phyloP scores from a whole-genome alignment of 2,797 vertebrate genomes.

The Balearica regulorum region DNA sequence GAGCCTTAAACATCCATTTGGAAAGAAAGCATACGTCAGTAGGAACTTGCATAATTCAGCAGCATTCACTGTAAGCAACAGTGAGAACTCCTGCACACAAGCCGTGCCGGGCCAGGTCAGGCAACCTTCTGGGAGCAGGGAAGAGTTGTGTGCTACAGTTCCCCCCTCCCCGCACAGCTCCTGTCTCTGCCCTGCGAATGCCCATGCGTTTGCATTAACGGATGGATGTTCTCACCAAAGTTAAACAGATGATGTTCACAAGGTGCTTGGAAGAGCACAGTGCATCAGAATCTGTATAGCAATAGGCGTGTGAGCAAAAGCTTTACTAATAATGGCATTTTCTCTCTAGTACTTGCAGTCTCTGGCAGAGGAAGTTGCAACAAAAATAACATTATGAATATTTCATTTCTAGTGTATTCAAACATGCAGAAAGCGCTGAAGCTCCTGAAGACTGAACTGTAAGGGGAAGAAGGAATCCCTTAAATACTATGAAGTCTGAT shows the following conservation, averaged over 20 bases:
- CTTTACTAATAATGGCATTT: neutral
- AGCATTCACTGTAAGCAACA: rapidly evolving
- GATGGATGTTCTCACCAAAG: neutral
- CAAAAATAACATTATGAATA: constrained; percentile 46
- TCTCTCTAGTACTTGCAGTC: neutral
- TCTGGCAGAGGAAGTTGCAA: neutral
- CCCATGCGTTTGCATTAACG: rapidly evolving
- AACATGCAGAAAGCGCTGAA: constrained; percentile 92
- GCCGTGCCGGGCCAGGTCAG: neutral
- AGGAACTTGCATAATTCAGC: neutral
- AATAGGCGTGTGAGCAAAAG: neutral
- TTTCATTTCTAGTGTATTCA: constrained; percentile 68
- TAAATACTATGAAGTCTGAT: neutral
- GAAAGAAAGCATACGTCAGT: neutral
- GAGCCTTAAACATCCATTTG: neutral
- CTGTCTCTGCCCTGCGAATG: rapidly evolving
- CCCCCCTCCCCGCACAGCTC: neutral
- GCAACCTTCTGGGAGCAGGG: neutral
- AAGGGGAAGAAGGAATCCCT: constrained; percentile 42
- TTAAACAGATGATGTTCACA: neutral
- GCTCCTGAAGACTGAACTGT: constrained; percentile 92
- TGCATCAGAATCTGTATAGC: neutral
- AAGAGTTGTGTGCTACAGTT: neutral
- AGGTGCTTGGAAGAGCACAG: neutral
- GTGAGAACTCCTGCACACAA: neutral